Evolutionary conservation across 2,888 invertebrate species (phyloP), one percentile per base, ranked within the genome.

Genomic region (Yponomeuta evonymella): DNA sequence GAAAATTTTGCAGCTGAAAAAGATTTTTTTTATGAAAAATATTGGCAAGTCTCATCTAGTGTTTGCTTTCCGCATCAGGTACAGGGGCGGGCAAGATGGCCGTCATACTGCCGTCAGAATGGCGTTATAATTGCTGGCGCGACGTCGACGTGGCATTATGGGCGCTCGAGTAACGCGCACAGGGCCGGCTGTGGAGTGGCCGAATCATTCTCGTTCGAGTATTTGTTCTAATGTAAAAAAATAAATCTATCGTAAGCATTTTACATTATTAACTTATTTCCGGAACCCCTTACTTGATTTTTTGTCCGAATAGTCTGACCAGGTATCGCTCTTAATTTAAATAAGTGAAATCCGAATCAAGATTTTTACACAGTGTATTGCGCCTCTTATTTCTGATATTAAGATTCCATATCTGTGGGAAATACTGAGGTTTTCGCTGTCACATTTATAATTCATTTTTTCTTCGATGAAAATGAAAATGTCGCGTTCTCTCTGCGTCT

Each of bases 61-160:
- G 36, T 48, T 10, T 67, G 23, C 48, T 48, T 43, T 48, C 43
- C n/a, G 36, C 3, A 3, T 12, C 9, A 9, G 23, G 29, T 10
- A 65, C 65, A 43, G 43, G 43, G 43, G 43, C 43, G 43, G 43
- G 51, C 65, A 65, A 65, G 65, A 65, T 65, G 65, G 65, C 65
- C 65, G 65, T 33, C 65, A 15, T 12, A 43, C 43, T 15, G 15
- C 51, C 51, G 51, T 58, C 23, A 33, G 30, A 33, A 67, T 67
- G 79, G 81, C 80, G 83, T 81, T 86, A 84, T 88, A 88, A 88
- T 87, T 86, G 80, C 73, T 76, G 84, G 85, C 83, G 78, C 76
- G 80, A 78, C 79, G 79, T 75, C 78, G 79, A 79, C 77, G 79
- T 80, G 78, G 80, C 81, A 81, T 85, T 85, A 85, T 81, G 79